These are phyloP conservation scores for Drosophila biarmipes DNA, from an alignment of 1,140 invertebrate genomes.

Conservation along the genomic window DNA sequence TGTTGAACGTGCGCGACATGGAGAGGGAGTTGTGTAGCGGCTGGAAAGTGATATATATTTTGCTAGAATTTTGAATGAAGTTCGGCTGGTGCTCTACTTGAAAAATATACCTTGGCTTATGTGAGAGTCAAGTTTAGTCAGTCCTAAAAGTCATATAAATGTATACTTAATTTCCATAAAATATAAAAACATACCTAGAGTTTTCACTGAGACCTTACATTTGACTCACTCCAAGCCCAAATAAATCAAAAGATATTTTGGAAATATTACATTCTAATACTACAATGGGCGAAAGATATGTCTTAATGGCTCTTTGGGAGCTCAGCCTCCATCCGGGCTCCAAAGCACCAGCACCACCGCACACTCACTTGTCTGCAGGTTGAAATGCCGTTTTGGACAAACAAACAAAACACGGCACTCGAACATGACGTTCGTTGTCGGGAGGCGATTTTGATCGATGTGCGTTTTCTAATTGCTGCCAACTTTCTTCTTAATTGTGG, in stretches of 20 bases:
- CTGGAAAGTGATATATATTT: background rate
- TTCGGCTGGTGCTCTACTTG: background rate
- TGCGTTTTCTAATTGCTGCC: conserved; percentile 79
- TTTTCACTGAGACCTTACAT: background rate
- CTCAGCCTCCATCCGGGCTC: conserved; percentile 12
- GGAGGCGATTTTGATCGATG: conserved; percentile 72
- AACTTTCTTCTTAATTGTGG: conserved; percentile 82
- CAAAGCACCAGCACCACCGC: background rate
- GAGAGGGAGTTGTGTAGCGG: background rate
- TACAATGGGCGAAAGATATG: background rate
- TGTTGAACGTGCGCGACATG: conserved; percentile 26
- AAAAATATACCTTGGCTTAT: background rate
- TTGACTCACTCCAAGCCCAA: background rate
- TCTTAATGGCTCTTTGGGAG: background rate
- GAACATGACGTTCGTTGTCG: conserved; percentile 47
- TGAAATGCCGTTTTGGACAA: conserved; percentile 23
- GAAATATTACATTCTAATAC: conserved; percentile 8
- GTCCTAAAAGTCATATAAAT: background rate
- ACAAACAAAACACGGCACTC: conserved; percentile 25
- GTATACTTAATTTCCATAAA: too few relatives aligned
- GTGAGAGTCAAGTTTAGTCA: background rate
- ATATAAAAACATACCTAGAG: background rate
- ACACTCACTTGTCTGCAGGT: conserved; percentile 35
- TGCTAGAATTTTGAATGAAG: conserved; percentile 17
- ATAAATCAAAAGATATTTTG: background rate